Evolutionary conservation across 2,797 vertebrate genomes (phyloP), one percentile per base, ranked within the genome.

Genomic region (Lycodopsis pacificus): DNA sequence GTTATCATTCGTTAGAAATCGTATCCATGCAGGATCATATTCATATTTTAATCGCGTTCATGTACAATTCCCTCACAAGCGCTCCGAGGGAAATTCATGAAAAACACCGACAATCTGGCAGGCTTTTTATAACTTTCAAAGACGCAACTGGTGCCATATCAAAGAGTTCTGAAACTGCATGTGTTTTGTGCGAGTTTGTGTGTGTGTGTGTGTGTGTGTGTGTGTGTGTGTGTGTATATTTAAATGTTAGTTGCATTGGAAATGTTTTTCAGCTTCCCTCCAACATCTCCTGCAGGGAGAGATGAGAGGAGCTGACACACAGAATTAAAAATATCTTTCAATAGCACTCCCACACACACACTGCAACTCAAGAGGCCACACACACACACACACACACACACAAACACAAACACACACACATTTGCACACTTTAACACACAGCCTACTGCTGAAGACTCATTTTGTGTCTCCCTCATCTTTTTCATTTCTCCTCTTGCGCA

Each of bases 251-350:
- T 77, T 89, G 86, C 79, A 72, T 56, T 85, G 80, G 72, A 91
- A 89, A 87, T 89, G 80, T 88, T 89, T 88, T 89, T 82, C 86
- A 80, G 79, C 69, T 91, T 93, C 83, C 74, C 82, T 91, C 77
- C 76, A 66, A 89, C 77, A 62, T 92, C 91, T 94, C 88, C 87
- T 88, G 89, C 90, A 87, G 88, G 79, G 84, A 78, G 89, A 93
- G 88, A 92, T 90, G 91, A 92, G 92, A 91, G 89, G 86, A 88
- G 85, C 87, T 92, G 92, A 92, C 91, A 94, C 82, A 89, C 83
- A 87, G 90, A 92, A 92, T 91, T 92, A 93, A 93, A 94, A 92
- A 94, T 94, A 93, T 92, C 92, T 93, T 91, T 91, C 88, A 93
- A 91, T 88, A 92, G 91, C 88, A 89, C 92, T 83, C 92, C 84